phyloP scores from a whole-genome alignment of 1,140 invertebrate genomes.

The Drosophila orosa region DNA sequence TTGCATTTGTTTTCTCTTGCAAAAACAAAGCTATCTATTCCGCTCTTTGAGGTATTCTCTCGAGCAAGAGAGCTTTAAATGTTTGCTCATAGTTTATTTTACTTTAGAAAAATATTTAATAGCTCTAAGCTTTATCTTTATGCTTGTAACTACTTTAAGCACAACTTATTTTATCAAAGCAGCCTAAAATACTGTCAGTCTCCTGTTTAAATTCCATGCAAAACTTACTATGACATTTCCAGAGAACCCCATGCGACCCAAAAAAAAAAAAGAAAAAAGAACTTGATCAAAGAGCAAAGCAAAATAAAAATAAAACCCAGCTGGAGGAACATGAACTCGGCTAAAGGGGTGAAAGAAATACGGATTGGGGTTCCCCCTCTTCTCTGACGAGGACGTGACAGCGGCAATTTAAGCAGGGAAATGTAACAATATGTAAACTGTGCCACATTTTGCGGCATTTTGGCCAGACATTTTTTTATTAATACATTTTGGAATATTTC shows the following conservation, averaged over 20 bases:
- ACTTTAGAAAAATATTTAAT: no score
- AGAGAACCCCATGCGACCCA: slow-evolving; percentile 6
- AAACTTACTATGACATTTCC: slow-evolving; percentile 20
- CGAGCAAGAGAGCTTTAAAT: neutral
- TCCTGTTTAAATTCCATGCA: neutral
- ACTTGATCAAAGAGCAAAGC: slow-evolving; percentile 25
- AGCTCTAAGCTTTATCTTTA: neutral
- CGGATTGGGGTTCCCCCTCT: neutral
- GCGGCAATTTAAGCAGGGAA: neutral
- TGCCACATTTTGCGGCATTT: slow-evolving; percentile 9
- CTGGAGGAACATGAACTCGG: neutral
- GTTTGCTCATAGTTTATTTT: neutral
- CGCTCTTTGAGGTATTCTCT: neutral
- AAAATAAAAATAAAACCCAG: slow-evolving; percentile 25
- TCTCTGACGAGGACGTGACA: slow-evolving; percentile 11
- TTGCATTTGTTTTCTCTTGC: slow-evolving; percentile 26
- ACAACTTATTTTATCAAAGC: neutral
- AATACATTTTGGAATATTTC: slow-evolving; percentile 1
- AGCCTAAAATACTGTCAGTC: neutral
- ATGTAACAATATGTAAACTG: slow-evolving; percentile 16
- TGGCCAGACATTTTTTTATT: slow-evolving; percentile 16
- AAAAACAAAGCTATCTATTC: neutral
- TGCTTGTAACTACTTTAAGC: neutral
- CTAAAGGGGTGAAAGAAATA: neutral
- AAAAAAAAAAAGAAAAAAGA: neutral